phyloP scores from a whole-genome alignment of 2,888 invertebrate species.

The Erebia palarica region DNA sequence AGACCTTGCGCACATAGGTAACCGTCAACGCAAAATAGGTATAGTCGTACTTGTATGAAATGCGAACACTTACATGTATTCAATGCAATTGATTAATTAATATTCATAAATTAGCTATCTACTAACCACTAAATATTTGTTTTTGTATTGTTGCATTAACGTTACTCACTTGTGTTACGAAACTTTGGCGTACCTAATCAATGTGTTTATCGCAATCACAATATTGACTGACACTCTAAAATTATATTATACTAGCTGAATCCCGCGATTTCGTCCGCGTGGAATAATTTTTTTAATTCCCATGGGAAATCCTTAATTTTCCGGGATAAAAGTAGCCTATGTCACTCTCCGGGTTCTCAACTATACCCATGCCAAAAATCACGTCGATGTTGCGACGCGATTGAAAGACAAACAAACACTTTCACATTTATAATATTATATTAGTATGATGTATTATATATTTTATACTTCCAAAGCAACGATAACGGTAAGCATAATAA shows the following conservation, averaged over 20 bases:
- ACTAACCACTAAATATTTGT: neutral
- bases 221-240: neutral
- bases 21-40: conserved; percentile 69
- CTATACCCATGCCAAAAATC: too few relatives aligned
- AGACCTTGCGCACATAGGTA: conserved; percentile 79
- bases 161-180: neutral
- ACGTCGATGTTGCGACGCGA: too few relatives aligned
- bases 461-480: neutral
- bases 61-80: conserved; percentile 51
- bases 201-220: neutral
- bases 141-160: neutral
- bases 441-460: neutral
- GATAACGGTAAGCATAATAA: neutral
- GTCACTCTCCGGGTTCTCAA: too few relatives aligned
- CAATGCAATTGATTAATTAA: conserved; percentile 7
- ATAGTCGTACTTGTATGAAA: conserved; percentile 53
- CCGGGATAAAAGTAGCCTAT: too few relatives aligned
- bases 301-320: too few relatives aligned
- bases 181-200: neutral
- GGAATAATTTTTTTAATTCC: too few relatives aligned
- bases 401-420: too few relatives aligned
- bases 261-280: too few relatives aligned
- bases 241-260: neutral
- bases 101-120: neutral
- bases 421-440: too few relatives aligned